These are phyloP conservation scores for Hermetia illucens DNA, from an alignment of 1,140 invertebrate species.

Conservation along the genomic window DNA sequence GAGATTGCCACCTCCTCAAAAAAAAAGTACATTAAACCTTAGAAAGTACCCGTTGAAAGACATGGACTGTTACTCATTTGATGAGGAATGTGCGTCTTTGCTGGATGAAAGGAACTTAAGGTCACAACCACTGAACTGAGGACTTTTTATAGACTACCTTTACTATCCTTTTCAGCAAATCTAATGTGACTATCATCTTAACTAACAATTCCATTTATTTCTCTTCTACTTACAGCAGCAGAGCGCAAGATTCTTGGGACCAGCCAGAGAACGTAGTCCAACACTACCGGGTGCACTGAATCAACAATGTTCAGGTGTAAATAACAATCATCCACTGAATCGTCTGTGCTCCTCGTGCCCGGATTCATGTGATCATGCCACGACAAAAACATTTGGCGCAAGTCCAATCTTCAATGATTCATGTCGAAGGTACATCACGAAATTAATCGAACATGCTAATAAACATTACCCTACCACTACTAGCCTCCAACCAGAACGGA, in stretches of 20 bases:
- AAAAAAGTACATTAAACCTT: too few relatives aligned
- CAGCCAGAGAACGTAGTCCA: slow-evolving; percentile 31
- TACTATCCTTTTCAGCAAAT: too few relatives aligned
- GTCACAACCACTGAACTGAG: too few relatives aligned
- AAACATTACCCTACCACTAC: neutral
- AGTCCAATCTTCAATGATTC: slow-evolving; percentile 21
- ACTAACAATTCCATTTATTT: too few relatives aligned
- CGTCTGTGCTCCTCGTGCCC: slow-evolving; percentile 28
- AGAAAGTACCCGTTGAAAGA: too few relatives aligned
- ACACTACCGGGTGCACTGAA: slow-evolving; percentile 29
- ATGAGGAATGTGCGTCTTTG: too few relatives aligned
- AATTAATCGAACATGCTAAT: neutral
- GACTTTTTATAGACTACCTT: too few relatives aligned
- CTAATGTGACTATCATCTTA: too few relatives aligned
- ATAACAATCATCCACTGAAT: slow-evolving; percentile 28
- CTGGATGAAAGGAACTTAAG: too few relatives aligned
- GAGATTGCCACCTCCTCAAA: too few relatives aligned
- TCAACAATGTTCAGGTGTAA: slow-evolving; percentile 22
- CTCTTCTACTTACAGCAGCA: slow-evolving; percentile 22
- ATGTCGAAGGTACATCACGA: slow-evolving; percentile 24
- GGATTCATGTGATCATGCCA: slow-evolving; percentile 30
- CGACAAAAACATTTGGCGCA: slow-evolving; percentile 28
- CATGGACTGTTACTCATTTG: too few relatives aligned
- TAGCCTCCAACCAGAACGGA: neutral
- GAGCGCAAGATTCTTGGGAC: slow-evolving; percentile 33